Conservation (phyloP, 2,797 vertebrate genomes). For the Heterohyrax brucei region DNA sequence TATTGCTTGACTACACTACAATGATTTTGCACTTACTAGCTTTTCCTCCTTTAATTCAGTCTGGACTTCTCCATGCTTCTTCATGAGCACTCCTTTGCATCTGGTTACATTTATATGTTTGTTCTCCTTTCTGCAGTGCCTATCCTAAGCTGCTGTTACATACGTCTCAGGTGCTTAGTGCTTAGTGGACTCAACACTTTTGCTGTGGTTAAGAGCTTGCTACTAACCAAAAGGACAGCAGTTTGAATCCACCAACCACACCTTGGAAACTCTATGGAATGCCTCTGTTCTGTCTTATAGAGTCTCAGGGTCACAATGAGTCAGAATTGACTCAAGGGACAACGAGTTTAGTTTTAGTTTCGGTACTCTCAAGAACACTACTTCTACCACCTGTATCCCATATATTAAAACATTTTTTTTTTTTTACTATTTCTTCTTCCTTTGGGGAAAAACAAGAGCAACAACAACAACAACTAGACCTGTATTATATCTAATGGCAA, state of each 20-base stretch:
- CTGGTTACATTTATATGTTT: neutral
- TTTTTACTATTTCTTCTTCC: neutral
- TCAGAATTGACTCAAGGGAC: too few species aligned
- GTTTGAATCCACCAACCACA: too few species aligned
- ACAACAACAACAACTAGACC: neutral
- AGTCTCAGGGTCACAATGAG: too few species aligned
- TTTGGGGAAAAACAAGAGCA: neutral
- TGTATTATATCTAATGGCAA: neutral
- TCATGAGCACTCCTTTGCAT: neutral
- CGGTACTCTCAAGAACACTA: neutral
- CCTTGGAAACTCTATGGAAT: too few species aligned
- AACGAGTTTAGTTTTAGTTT: too few species aligned
- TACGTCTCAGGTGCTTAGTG: accelerated
- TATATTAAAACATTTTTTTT: neutral
- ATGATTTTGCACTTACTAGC: neutral
- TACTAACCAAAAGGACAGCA: too few species aligned
- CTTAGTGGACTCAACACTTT: neutral
- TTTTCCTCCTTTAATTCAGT: neutral
- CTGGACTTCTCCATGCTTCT: neutral
- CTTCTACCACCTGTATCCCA: neutral
- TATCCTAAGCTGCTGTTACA: neutral
- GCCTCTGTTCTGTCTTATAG: too few species aligned
- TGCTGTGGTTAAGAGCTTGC: neutral
- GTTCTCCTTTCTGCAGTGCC: neutral
- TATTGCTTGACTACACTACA: neutral